phyloP scores from a whole-genome alignment of 2,113 vertebrate species.

The Apodemus sylvaticus region DNA sequence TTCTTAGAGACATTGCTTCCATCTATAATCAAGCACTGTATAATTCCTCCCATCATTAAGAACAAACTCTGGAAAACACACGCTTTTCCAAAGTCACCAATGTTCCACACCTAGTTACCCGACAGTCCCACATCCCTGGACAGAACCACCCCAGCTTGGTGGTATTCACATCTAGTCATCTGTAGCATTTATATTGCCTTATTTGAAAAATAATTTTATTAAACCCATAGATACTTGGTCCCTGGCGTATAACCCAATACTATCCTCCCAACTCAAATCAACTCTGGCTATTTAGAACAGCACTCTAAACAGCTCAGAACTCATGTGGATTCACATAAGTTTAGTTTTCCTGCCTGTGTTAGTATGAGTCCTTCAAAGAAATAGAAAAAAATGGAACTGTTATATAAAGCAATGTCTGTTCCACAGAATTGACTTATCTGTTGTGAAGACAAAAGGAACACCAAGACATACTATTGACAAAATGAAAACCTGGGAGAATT shows the following conservation, averaged over 20 bases:
- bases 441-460: neutral
- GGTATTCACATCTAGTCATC: neutral
- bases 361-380: neutral
- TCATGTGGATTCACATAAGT: neutral
- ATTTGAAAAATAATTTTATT: neutral
- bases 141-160: neutral
- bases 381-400: neutral
- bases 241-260: neutral
- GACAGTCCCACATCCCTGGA: neutral
- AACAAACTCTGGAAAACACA: neutral
- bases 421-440: neutral
- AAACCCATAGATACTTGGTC: neutral
- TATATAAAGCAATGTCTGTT: neutral
- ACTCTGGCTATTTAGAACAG: neutral
- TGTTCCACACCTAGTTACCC: neutral
- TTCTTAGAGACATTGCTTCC: neutral
- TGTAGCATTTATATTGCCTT: neutral
- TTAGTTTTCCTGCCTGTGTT: neutral
- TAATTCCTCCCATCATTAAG: neutral
- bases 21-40: neutral
- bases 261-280: neutral
- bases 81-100: neutral
- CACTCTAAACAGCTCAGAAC: neutral
- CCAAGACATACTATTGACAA: neutral
- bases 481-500: neutral